Percentiles rank a stretch among this genome's conserved stretches.
Conservation (phyloP, 2,113 vertebrate species). For the Micronycteris hirsuta region DNA sequence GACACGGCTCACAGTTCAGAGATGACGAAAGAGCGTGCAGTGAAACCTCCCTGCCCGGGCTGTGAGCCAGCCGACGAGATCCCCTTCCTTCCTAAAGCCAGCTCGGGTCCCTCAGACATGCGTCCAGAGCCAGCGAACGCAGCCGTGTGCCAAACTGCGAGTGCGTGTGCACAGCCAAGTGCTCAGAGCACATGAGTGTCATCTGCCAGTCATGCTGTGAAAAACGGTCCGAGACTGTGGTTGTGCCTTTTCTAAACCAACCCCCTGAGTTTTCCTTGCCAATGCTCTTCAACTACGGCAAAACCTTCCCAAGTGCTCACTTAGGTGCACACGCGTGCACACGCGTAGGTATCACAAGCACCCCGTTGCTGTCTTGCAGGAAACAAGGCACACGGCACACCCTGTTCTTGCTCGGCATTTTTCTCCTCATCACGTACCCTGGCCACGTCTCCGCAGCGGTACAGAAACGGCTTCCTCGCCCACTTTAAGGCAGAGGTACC, state of each 20-base stretch:
- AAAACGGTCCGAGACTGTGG: not conserved
- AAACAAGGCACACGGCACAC: not conserved
- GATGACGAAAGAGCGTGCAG: accelerated
- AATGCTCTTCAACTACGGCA: not conserved
- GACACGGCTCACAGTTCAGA: not conserved
- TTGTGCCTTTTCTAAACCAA: not conserved
- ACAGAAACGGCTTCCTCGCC: not conserved
- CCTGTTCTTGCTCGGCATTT: not conserved
- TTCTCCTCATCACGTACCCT: too few relatives aligned
- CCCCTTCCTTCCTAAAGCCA: not conserved
- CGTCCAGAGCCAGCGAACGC: not conserved
- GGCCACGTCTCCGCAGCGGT: not conserved
- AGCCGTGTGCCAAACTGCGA: accelerated
- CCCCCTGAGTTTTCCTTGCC: too few relatives aligned
- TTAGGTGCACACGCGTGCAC: too few relatives aligned
- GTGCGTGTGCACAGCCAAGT: accelerated
- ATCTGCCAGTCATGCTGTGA: not conserved
- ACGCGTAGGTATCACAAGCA: accelerated
- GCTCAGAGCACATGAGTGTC: not conserved
- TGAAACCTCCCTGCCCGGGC: not conserved
- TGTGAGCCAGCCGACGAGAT: not conserved
- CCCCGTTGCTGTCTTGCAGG: not conserved
- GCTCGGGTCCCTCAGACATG: too few relatives aligned
- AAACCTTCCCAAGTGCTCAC: not conserved
- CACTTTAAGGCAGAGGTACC: accelerated